Percentiles rank a stretch among this genome's conserved stretches.
Conservation (phyloP, 2,888 invertebrate species). For the Sarcophaga rosellei region DNA sequence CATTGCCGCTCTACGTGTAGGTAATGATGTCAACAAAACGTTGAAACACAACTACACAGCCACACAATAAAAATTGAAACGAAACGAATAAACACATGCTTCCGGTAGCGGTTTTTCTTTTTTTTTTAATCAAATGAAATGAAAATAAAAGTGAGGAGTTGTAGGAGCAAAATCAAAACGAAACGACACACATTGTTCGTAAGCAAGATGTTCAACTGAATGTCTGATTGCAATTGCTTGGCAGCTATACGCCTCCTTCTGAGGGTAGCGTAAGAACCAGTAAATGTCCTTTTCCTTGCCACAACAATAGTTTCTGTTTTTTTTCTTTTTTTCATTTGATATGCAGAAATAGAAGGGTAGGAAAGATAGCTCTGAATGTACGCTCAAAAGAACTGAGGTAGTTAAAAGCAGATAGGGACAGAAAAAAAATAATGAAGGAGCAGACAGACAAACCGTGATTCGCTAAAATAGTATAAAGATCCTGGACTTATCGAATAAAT, state of each 20-base stretch:
- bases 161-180: conserved; percentile 74
- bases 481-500: too few relatives aligned
- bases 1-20: conserved; percentile 32
- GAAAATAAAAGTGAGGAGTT: conserved; percentile 74
- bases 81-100: conserved; percentile 74
- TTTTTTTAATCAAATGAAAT: conserved; percentile 67
- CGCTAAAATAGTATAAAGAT: too few relatives aligned
- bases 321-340: not conserved
- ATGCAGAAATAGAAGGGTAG: conserved; percentile 16
- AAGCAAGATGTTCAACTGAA: conserved; percentile 56
- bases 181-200: conserved; percentile 40
- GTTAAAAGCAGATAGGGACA: conserved; percentile 29
- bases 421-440: conserved; percentile 17
- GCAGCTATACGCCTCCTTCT: conserved; percentile 60
- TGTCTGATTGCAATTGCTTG: conserved; percentile 51
- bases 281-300: conserved; percentile 60
- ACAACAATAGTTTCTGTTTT: conserved; percentile 55
- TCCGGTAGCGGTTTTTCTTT: conserved; percentile 73
- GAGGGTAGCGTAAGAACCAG: conserved; percentile 41
- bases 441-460: not conserved
- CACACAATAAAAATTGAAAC: conserved; percentile 28
- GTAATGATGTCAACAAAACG: conserved; percentile 65
- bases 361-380: not conserved
- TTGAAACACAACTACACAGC: conserved; percentile 46
- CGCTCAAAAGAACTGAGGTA: not conserved